Evolutionary conservation across 2,113 vertebrate genomes (phyloP).

Genomic region (Globicephala melas): DNA sequence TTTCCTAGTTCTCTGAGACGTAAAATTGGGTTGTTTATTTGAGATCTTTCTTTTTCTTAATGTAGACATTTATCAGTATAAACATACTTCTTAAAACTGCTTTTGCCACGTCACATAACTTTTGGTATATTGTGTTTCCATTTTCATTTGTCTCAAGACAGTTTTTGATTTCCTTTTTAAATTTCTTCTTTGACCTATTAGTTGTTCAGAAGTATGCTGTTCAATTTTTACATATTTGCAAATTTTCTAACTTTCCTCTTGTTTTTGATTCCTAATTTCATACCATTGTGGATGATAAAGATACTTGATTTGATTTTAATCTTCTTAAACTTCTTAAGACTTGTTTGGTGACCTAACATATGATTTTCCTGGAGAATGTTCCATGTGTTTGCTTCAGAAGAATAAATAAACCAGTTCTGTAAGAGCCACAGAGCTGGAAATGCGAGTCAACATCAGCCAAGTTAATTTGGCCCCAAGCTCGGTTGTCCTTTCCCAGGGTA

Average conservation of each 20-base stretch:
- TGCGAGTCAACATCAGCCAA: too few species aligned
- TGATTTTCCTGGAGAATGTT: background rate
- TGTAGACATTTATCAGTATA: background rate
- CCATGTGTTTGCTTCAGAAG: background rate
- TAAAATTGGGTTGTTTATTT: background rate
- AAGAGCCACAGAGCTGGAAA: background rate
- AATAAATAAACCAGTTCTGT: background rate
- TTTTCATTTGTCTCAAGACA: background rate
- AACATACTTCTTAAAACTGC: background rate
- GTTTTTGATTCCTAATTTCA: background rate
- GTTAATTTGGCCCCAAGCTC: background rate
- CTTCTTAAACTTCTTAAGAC: too few species aligned
- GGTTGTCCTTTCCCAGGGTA: background rate
- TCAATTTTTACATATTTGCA: background rate
- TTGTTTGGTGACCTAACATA: background rate
- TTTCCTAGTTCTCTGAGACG: background rate
- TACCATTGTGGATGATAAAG: background rate
- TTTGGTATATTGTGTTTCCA: background rate
- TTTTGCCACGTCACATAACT: too few species aligned
- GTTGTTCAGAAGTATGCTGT: background rate
- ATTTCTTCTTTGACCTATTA: background rate
- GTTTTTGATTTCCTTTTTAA: background rate
- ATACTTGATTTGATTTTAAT: background rate
- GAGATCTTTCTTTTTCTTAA: background rate
- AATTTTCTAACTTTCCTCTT: background rate